phyloP scores from a whole-genome alignment of 2,888 invertebrate species.

The Clistopyga incitator region DNA sequence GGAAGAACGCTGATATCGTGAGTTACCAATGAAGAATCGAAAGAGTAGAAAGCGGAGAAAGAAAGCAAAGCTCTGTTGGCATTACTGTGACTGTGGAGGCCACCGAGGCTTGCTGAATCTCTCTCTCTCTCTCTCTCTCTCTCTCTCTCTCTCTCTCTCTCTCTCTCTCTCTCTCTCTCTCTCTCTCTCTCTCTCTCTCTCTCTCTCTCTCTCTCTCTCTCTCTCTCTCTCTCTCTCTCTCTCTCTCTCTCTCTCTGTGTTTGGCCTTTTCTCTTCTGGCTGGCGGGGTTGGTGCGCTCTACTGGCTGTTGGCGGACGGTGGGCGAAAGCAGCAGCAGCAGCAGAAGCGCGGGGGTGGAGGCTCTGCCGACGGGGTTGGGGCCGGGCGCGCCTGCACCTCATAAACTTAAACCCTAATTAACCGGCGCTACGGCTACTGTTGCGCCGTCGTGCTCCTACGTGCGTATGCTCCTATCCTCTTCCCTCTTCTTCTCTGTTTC shows the following conservation, averaged over 20 bases:
- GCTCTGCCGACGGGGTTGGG: slow-evolving; percentile 70
- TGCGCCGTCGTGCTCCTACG: slow-evolving; percentile 78
- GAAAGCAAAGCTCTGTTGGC: slow-evolving; percentile 38
- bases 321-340: slow-evolving; percentile 71
- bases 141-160: too few species aligned
- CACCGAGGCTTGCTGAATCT: slow-evolving; percentile 2
- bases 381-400: slow-evolving; percentile 84
- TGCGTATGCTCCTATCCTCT: slow-evolving; percentile 81
- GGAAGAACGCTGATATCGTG: slow-evolving; percentile 17
- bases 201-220: too few species aligned
- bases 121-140: too few species aligned
- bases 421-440: slow-evolving; percentile 84
- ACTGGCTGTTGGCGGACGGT: slow-evolving; percentile 73
- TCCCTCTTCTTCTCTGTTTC: slow-evolving; percentile 47
- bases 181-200: too few species aligned
- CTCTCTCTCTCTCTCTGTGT: too few species aligned
- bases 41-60: slow-evolving; percentile 13
- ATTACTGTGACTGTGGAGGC: neutral
- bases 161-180: too few species aligned
- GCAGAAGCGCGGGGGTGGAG: slow-evolving; percentile 62
- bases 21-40: slow-evolving; percentile 5
- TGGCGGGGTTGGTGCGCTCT: slow-evolving; percentile 36
- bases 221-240: too few species aligned
- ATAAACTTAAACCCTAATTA: slow-evolving; percentile 85
- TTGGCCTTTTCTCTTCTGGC: slow-evolving; percentile 33